A percentile compares a stretch with the other conserved stretches of the same genome.
Conservation (phyloP, 1,140 invertebrate genomes). For the Drosophila dunni region DNA sequence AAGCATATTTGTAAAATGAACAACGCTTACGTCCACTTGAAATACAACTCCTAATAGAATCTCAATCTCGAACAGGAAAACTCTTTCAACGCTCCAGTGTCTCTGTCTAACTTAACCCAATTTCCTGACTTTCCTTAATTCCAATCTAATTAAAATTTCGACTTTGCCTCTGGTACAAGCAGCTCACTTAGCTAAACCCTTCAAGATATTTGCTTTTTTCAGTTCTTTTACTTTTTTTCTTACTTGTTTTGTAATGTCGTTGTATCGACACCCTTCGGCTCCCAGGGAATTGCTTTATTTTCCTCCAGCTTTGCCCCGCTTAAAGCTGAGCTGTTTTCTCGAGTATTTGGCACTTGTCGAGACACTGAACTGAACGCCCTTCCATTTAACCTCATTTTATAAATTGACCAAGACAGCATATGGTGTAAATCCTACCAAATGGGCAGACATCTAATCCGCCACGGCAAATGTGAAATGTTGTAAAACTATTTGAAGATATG, state of each 20-base stretch:
- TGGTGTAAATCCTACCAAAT: slow-evolving; percentile 78
- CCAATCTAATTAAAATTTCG: slow-evolving; percentile 78
- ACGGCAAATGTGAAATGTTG: slow-evolving; percentile 72
- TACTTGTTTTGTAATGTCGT: slow-evolving; percentile 1
- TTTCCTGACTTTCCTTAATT: slow-evolving; percentile 46
- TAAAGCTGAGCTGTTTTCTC: slow-evolving; percentile 1
- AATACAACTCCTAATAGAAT: slow-evolving; percentile 33
- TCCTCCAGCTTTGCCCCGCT: slow-evolving; percentile 40
- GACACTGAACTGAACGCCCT: slow-evolving; percentile 3
- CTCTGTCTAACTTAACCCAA: slow-evolving; percentile 29
- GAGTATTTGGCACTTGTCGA: slow-evolving; percentile 37
- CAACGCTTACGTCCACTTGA: slow-evolving; percentile 28
- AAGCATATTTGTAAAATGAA: slow-evolving; percentile 27
- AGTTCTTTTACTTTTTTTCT: slow-evolving; percentile 15
- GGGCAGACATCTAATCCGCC: slow-evolving; percentile 64
- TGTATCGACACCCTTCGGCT: slow-evolving; percentile 20
- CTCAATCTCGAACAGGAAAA: slow-evolving; percentile 9
- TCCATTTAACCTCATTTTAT: slow-evolving; percentile 73
- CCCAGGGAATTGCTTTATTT: slow-evolving; percentile 37
- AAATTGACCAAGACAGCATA: slow-evolving; percentile 79
- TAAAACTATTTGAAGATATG: slow-evolving; percentile 73
- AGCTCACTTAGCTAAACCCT: slow-evolving; percentile 33
- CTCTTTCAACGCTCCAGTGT: slow-evolving; percentile 11
- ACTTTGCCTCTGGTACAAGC: slow-evolving; percentile 19
- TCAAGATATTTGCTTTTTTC: slow-evolving; percentile 20